Base-by-base conservation (phyloP, 2,888 invertebrate species). In the Sinotaia quadrata region DNA sequence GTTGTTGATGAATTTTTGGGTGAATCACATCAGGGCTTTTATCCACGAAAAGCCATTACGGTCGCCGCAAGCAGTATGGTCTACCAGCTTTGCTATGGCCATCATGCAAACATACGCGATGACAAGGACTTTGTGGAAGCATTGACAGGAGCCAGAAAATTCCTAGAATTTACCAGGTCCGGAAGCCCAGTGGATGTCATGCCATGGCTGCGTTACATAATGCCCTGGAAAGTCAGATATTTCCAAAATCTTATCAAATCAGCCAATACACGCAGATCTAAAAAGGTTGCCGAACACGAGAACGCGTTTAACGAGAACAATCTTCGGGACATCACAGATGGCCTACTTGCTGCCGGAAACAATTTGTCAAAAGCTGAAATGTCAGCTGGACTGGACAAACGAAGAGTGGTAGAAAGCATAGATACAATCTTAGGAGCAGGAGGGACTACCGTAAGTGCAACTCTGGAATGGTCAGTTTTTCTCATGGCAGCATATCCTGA, bases 371-470 rank as follows among this genome's bases (percentile, higher is more conserved):
- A 75, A 29, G 80, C 78, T 21, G 80, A 81, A 29, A 44, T 59
- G 0, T 71, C 75, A 8, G 77, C 78, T 1, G 81, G 80, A 34
- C 70, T 84, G 27, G 81, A 81, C 10, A 76, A 78, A 29, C 76
- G 73, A n/a, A 79, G 77, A 31, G 78, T 85, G 12, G 61, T 83
- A 44, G 75, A 75, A 0, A 84, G 82, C 1, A 75, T 84, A 4
- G 81, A 82, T 57, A 81, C 83, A 54, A 69, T 83, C 12, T 81
- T 84, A 15, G 84, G 83, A 4, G 84, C 84, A 21, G 85, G 85
- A 2, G 80, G 81, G 57, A 82, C 81, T 60, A 84, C 84, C 10
- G 78, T 82, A 18, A 73, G 81, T 12, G 75, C 77, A n/a, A 78
- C 82, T 1, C 61, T 85, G 4, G 75, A 78, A 27, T 85, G 85